Percentiles rank a stretch among this genome's conserved stretches.
Conservation (phyloP, 2,888 invertebrate genomes). For the Taphrorychus bicolor region DNA sequence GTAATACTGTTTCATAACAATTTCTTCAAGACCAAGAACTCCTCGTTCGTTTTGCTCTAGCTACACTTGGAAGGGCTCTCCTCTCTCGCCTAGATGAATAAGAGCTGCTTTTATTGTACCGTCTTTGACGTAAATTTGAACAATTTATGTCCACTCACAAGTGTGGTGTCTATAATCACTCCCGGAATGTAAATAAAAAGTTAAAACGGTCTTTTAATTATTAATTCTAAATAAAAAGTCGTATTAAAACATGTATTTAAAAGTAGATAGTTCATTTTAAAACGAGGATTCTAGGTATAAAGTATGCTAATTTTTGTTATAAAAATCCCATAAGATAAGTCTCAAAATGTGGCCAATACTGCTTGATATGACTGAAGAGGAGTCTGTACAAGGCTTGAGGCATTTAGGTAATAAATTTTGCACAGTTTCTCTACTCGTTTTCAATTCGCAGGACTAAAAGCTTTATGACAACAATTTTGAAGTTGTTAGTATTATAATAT, state of each 20-base stretch:
- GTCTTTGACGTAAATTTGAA: no score
- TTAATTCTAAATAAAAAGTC: neutral
- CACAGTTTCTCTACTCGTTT: neutral
- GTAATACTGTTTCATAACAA: no score
- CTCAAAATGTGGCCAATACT: slow-evolving; percentile 71
- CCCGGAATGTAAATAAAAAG: neutral
- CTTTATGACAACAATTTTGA: neutral
- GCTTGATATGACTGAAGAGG: slow-evolving; percentile 86
- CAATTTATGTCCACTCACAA: no score
- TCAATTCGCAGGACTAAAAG: neutral
- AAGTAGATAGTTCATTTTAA: neutral
- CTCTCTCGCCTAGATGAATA: no score
- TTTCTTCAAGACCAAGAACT: no score
- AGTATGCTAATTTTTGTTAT: neutral
- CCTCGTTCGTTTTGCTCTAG: no score
- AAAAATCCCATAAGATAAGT: neutral
- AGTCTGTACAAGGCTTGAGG: slow-evolving; percentile 86
- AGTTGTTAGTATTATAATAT: no score
- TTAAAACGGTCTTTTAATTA: neutral
- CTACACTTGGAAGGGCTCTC: no score
- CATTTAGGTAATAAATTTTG: slow-evolving; percentile 72
- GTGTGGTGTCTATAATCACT: no score
- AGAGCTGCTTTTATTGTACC: no score
- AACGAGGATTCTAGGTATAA: neutral
- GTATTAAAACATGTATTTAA: neutral